Evolutionary conservation across 2,113 vertebrate species (phyloP), one percentile per base, ranked within the genome.

Genomic region (Sporophila hypoxantha): DNA sequence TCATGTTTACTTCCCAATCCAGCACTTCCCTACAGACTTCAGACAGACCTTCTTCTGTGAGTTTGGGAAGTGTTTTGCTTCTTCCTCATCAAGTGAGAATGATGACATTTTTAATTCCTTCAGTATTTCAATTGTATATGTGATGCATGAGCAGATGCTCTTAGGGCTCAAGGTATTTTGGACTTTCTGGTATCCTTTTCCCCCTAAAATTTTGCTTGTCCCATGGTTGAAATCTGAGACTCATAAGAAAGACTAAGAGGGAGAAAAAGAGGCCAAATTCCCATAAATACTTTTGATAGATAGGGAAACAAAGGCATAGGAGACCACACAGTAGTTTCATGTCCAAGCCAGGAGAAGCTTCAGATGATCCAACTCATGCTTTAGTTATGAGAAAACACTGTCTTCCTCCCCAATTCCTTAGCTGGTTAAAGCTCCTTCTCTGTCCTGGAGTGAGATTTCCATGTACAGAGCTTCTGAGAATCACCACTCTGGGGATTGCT

Each of bases 261-360:
- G 26, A 8, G n/a, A 39, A 44, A 73, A 62, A 36, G 23, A 65
- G 88, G 17, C 26, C 53, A 90, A 79, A 47, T 91, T 82, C 67
- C 60, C 25, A 57, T 55, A 79, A 74, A 76, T 12, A 7, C 7
- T 11, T 66, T 62, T 79, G 44, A 74, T 76, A 85, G 18, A 39
- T n/a, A 75, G 41, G 52, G 76, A 74, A 87, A 76, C 19, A 79
- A 86, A 85, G 59, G 21, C 65, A 65, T 1, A 13, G 34, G 34
- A 88, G 88, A 89, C 82, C 91, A 89, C 76, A 89, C 68, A 85
- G 82, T 82, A 87, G 69, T 75, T 89, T 70, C 47, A 44, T 76
- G 17, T 56, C 61, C 25, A 34, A 85, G 76, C 73, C 85, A 87
- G 53, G 46, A 82, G 49, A 39, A 87, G 21, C 46, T 85, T 80